These are phyloP conservation scores for Hydrolagus affinis DNA, from an alignment of 2,113 vertebrate species.

Conservation along the genomic window DNA sequence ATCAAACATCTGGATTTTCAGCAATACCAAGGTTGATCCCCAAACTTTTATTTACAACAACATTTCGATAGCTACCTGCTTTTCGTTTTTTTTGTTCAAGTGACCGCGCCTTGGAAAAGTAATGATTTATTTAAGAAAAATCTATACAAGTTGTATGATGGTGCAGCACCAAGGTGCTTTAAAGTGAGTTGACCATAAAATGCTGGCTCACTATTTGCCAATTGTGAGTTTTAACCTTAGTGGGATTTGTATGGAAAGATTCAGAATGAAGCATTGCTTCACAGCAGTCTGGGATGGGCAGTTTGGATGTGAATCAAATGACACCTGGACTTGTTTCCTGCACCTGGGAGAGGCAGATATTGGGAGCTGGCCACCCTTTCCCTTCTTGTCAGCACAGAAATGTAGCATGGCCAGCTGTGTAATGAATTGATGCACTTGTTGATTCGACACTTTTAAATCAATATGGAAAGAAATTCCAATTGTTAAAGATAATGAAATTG, in stretches of 20 bases:
- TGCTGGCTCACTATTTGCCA: too few relatives aligned
- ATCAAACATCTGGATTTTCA: not conserved
- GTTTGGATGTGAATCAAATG: not conserved
- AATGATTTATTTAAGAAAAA: conserved; percentile 1
- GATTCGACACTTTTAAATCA: not conserved
- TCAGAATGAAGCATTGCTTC: not conserved
- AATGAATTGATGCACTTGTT: not conserved
- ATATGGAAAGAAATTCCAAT: not conserved
- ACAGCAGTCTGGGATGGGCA: not conserved
- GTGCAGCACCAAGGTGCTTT: too few relatives aligned
- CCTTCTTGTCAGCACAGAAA: not conserved
- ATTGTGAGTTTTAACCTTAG: too few relatives aligned
- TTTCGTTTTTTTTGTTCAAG: not conserved
- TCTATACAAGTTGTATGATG: too few relatives aligned
- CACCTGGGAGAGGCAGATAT: not conserved
- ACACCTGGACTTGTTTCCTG: not conserved
- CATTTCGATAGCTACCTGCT: not conserved
- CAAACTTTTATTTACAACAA: not conserved
- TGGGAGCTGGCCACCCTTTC: not conserved
- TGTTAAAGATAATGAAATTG: not conserved
- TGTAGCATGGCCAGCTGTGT: not conserved
- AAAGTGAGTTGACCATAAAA: too few relatives aligned
- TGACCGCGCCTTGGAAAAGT: not conserved
- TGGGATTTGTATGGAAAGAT: not conserved
- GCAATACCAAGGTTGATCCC: not conserved